phyloP scores from a whole-genome alignment of 2,888 invertebrate species.

The Xestia c-nigrum region DNA sequence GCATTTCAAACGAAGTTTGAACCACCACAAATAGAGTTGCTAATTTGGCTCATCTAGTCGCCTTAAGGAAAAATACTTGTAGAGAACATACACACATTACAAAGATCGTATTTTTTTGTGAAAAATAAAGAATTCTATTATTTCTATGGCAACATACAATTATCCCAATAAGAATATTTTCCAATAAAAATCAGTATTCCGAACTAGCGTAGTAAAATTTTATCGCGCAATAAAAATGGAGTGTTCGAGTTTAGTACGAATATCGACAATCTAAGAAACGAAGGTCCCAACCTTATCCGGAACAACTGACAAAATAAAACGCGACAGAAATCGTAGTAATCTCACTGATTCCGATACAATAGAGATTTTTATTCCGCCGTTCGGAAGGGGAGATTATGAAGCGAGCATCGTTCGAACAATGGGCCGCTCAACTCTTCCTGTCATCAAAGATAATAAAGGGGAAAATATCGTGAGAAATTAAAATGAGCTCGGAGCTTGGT shows the following conservation, averaged over 20 bases:
- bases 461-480: constrained; percentile 82
- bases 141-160: constrained; percentile 62
- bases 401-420: constrained; percentile 72
- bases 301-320: constrained; percentile 59
- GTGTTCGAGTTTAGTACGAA: constrained; percentile 63
- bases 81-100: neutral
- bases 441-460: constrained; percentile 78
- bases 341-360: constrained; percentile 68
- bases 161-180: constrained; percentile 63
- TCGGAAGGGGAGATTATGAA: constrained; percentile 63
- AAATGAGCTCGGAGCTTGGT: constrained; percentile 79
- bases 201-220: constrained; percentile 70
- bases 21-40: too few species aligned
- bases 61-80: too few species aligned
- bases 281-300: constrained; percentile 47
- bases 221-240: constrained; percentile 70
- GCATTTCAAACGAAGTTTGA: too few species aligned
- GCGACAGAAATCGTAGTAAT: constrained; percentile 60
- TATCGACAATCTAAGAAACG: constrained; percentile 65
- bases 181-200: constrained; percentile 66
- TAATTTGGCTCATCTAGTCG: too few species aligned
- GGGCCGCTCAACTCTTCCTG: constrained; percentile 73
- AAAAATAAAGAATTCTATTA: constrained; percentile 52
- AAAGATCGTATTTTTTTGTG: neutral
- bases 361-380: constrained; percentile 65